A percentile compares a stretch with the other conserved stretches of the same genome.
phyloP scores from a whole-genome alignment of 2,888 invertebrate species.

The Gisinianus flammeolus region DNA sequence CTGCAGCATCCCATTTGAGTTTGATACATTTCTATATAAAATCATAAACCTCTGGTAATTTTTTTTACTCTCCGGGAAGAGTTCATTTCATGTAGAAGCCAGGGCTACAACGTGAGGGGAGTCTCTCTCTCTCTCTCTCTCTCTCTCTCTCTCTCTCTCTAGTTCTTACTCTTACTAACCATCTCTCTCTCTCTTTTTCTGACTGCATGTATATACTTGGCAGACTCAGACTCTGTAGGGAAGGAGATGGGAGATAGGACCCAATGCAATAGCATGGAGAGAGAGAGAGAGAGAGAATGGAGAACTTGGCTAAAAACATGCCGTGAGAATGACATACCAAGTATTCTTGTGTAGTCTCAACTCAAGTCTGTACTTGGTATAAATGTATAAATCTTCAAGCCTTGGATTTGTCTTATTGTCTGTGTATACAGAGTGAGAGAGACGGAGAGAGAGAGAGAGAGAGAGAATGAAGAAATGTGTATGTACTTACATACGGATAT shows the following conservation, averaged over 20 bases:
- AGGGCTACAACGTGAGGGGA: conserved; percentile 10
- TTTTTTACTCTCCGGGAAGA: conserved; percentile 20
- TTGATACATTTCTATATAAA: conserved; percentile 22
- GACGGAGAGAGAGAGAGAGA: too few species aligned
- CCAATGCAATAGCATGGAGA: not conserved
- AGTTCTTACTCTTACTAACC: not conserved
- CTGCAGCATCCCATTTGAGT: not conserved
- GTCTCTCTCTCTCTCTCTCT: not conserved
- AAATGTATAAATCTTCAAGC: not conserved
- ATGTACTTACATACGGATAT: not conserved
- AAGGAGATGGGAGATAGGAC: not conserved
- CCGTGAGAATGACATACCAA: not conserved
- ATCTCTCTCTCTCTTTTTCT: not conserved
- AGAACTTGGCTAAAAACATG: not conserved
- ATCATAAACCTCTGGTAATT: conserved; percentile 14
- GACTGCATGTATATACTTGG: not conserved
- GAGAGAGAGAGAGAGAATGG: too few species aligned
- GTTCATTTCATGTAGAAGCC: not conserved
- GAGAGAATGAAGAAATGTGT: not conserved
- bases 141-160: not conserved
- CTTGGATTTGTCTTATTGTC: not conserved
- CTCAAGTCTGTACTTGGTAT: not conserved
- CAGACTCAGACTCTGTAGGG: not conserved
- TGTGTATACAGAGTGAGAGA: too few species aligned
- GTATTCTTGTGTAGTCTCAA: too few species aligned